Evolutionary conservation across 2,888 invertebrate species (phyloP).

Genomic region (Ornithoptera alexandrae): DNA sequence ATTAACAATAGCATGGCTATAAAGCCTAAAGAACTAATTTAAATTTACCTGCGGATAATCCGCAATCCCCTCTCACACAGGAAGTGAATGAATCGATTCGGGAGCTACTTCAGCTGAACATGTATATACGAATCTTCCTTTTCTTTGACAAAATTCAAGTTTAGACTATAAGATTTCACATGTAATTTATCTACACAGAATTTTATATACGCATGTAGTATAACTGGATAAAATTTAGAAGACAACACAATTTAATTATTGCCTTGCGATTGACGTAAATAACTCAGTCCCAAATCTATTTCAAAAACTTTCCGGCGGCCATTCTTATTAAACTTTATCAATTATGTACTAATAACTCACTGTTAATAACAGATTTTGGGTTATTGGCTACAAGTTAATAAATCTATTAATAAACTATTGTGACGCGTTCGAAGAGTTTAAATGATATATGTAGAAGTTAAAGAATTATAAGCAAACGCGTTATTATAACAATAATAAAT

Average conservation of each 20-base stretch:
- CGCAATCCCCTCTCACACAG: no score
- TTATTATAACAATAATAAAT: neutral
- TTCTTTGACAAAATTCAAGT: no score
- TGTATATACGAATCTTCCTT: no score
- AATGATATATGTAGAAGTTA: neutral
- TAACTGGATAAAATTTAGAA: neutral
- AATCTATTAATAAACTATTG: neutral
- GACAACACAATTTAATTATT: neutral
- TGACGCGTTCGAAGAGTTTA: neutral
- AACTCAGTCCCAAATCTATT: neutral
- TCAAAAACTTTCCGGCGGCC: neutral
- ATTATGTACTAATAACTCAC: neutral
- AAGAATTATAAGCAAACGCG: no score
- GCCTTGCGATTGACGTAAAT: neutral
- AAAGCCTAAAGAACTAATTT: neutral
- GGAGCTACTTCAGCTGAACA: no score
- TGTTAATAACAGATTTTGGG: neutral
- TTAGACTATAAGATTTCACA: no score
- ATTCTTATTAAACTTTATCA: neutral
- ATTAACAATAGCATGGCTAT: neutral
- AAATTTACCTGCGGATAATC: no score
- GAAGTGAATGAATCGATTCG: no score
- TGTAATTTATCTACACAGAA: neutral
- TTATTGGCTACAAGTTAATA: neutral
- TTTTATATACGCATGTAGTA: neutral